Base-by-base conservation (phyloP, 2,888 invertebrate species). In the Papilio gigon region DNA sequence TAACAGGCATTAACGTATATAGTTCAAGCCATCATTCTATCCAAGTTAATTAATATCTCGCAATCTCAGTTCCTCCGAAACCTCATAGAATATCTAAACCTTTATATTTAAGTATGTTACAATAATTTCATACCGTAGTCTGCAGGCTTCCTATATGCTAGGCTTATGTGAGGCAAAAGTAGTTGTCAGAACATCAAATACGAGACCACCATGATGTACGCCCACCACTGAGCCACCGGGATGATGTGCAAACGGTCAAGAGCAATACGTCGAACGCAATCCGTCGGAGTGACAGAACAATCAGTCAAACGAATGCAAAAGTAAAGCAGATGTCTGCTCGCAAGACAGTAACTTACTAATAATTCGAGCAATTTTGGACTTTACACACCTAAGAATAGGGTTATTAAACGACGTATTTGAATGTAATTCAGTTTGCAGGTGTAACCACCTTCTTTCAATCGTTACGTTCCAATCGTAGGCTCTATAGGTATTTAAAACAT, bases 301-400 rank as follows among this genome's bases (percentile, higher is more conserved):
- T 87, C 85, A 82, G 84, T 87, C 86, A 84, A 76, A 70, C 73
- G 77, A 79, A 87, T 87, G 87, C 83, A 81, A 87, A 87, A 85
- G 71, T 67, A 71, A n/a, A 53, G 84, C 87, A 87, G 86, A 84
- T 87, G 87, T 80, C 22, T 61, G 40, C 66, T 40, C 27, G 44
- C 42, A 40, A 30, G 37, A 50, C 8, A 37, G 30, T 58, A 27
- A 56, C 4, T 30, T 30, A n/a, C 33, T 0, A 22, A 8, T 30
- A 2, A 4, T n/a, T 17, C 25, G 4, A 9, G 42, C 2, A 14
- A 44, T 58, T 42, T 25, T 59, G 35, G 22, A 58, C 44, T 58
- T 59, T 44, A 58, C 1, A 1, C 2, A 2, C 12, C n/a, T 25
- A 5, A 9, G 0, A 8, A 42, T 65, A 65, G 17, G 35, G n/a